Base-by-base conservation (phyloP, 2,888 invertebrate species). In the Drosophila acutilabella region DNA sequence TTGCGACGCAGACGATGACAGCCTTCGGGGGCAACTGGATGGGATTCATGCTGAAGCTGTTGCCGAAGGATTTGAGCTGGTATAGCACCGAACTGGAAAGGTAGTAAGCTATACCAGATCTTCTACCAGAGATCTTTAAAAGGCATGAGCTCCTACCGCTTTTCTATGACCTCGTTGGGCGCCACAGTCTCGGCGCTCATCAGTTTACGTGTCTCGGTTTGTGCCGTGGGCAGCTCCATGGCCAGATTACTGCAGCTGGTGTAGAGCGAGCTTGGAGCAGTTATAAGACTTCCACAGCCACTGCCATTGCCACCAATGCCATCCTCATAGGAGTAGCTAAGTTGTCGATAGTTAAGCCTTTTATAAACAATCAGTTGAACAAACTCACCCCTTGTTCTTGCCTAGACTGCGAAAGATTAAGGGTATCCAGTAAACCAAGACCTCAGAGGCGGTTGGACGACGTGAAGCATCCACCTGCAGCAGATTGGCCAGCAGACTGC, bases 371-470 rank as follows among this genome's bases (percentile, higher is more conserved):
- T 6, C 7, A 6, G 8, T 1, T 5, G n/a, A 6, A 23, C 6
- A 2, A n/a, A 23, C 57, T 65, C 69, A 92, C 91, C 93, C 93
- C 62, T 91, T 91, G 56, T 92, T 90, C 68, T 92, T 92, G 40
- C 92, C 91, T 1, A 93, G 80, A 74, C 90, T 92, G 13, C 91
- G 88, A 78, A 92, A 91, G 68, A 94, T 92, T 44, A 93, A 87
- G 1, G 94, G 94, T 65, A 94, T 92, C 88, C 93, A 92, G 45
- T 92, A 92, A 57, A 94, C 93, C 57, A 94, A 90, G 4, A 95
- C 93, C 81, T 95, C 94, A 36, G 93, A 92, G 0, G 96, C 95
- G 1, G 94, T 93, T 0, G 96, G 96, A 59, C 96, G 91, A 23
- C 93, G 91, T 23, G 93, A 91, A 0, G 95, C 94, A 77, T 95